Evolutionary conservation across 2,888 invertebrate species (phyloP).

Genomic region (Drosophila peninsularis): DNA sequence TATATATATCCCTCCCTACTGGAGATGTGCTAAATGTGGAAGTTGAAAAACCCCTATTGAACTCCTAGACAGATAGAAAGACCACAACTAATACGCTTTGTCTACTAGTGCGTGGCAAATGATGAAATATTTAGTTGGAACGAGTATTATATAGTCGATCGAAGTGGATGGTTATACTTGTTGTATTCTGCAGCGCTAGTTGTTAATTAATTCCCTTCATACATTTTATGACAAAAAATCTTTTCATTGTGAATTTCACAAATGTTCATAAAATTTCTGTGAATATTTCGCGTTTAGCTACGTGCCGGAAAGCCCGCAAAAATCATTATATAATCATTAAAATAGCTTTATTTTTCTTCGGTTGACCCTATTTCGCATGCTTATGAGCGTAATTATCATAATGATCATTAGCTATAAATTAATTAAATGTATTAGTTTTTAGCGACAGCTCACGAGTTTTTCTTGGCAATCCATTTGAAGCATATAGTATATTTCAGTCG

Average conservation of each 20-base stretch:
- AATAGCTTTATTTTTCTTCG: constrained; percentile 12
- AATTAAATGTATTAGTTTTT: constrained; percentile 35
- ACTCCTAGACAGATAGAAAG: too few species aligned
- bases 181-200: constrained; percentile 1
- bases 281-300: constrained; percentile 28
- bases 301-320: constrained; percentile 29
- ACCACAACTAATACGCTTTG: too few species aligned
- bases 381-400: constrained; percentile 5
- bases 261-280: constrained; percentile 15
- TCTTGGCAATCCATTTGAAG: constrained; percentile 34
- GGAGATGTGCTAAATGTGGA: too few species aligned
- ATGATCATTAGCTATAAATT: constrained; percentile 11
- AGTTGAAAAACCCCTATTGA: too few species aligned
- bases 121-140: not conserved
- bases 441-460: constrained; percentile 43
- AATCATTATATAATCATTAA: constrained; percentile 17
- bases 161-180: constrained; percentile 15
- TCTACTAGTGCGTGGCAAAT: not conserved
- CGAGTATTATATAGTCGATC: not conserved
- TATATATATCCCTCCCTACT: too few species aligned
- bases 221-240: not conserved
- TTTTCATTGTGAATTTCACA: constrained; percentile 25
- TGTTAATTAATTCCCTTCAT: constrained; percentile 21
- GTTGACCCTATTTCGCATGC: constrained; percentile 20
- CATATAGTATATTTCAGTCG: constrained; percentile 6